Percentiles rank a stretch among this genome's conserved stretches.
Conservation (phyloP, 1,140 invertebrate genomes). For the Zeugodacus cucurbitae region DNA sequence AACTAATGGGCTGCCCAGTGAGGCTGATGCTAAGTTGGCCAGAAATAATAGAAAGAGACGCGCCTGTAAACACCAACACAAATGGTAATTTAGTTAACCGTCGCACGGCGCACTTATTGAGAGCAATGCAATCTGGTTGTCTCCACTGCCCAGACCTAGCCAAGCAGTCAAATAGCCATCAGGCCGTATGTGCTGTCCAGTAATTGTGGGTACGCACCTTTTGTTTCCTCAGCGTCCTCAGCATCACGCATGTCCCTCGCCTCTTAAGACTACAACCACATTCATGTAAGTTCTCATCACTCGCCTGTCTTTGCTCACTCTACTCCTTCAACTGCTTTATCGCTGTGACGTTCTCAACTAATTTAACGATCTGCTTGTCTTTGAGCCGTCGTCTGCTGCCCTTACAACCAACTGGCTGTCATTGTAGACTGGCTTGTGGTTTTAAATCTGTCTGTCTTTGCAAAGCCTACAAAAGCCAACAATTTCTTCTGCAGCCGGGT, state of each 20-base stretch:
- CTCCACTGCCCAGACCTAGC: neutral
- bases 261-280: neutral
- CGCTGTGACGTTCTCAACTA: constrained; percentile 38
- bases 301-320: neutral
- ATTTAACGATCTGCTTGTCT: constrained; percentile 42
- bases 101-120: neutral
- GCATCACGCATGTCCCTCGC: neutral
- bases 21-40: no score
- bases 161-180: neutral
- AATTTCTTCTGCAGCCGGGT: neutral
- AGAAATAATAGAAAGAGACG: neutral
- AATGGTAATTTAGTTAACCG: neutral
- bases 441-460: neutral
- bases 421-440: neutral
- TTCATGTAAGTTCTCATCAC: neutral
- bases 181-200: neutral
- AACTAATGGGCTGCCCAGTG: constrained; percentile 12
- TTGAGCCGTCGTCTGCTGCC: neutral
- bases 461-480: neutral
- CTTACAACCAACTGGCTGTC: neutral
- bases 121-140: neutral
- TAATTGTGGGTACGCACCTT: neutral
- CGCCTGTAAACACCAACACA: neutral
- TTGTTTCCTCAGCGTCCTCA: neutral
- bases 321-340: neutral